Conservation (phyloP, 2,888 invertebrate genomes). For the Rapana venosa region DNA sequence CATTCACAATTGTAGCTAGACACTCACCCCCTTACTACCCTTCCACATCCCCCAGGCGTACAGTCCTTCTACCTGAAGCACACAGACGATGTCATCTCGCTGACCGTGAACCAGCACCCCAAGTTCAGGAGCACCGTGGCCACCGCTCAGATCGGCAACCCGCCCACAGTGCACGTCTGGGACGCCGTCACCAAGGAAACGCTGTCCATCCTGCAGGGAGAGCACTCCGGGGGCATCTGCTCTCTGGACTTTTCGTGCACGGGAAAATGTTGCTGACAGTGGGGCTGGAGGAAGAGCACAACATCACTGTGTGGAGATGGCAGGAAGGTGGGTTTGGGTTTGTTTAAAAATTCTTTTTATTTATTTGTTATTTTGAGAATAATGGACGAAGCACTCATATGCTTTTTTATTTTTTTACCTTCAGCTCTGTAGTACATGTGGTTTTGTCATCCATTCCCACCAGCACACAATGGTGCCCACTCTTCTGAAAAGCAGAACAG, state of each 20-base stretch:
- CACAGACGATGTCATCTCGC: slow-evolving; percentile 78
- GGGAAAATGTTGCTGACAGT: slow-evolving; percentile 77
- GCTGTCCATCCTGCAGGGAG: slow-evolving; percentile 72
- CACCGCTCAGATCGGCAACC: slow-evolving; percentile 77
- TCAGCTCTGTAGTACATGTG: no score
- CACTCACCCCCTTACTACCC: no score
- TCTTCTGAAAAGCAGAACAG: no score
- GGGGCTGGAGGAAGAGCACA: slow-evolving; percentile 74
- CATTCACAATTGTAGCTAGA: no score
- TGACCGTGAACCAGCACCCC: slow-evolving; percentile 77
- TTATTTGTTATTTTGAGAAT: no score
- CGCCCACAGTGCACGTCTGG: slow-evolving; percentile 76
- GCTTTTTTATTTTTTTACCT: no score
- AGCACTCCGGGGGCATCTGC: slow-evolving; percentile 75
- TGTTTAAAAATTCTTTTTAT: not conserved
- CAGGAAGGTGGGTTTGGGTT: slow-evolving; percentile 72
- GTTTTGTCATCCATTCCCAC: no score
- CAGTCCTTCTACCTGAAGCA: slow-evolving; percentile 78
- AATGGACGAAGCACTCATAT: no score
- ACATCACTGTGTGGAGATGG: slow-evolving; percentile 78
- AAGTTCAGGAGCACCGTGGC: slow-evolving; percentile 77
- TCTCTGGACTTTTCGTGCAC: slow-evolving; percentile 78
- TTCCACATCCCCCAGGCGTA: slow-evolving; percentile 60
- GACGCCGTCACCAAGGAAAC: slow-evolving; percentile 75
- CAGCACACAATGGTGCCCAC: no score